Conservation (phyloP, 1,140 invertebrate species). For the Dendrolimus kikuchii region DNA sequence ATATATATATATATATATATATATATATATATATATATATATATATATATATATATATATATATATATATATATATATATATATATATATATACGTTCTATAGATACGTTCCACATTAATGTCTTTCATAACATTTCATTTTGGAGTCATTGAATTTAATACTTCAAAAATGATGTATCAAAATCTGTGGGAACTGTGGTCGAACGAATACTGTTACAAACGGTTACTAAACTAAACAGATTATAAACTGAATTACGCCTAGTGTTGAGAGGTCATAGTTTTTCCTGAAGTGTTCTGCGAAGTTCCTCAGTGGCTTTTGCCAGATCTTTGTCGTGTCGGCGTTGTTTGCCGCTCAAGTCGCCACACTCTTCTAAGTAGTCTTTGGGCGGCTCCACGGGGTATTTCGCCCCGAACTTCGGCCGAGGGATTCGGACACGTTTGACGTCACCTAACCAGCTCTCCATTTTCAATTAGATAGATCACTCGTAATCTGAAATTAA, state of each 20-base stretch:
- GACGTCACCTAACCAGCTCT: conserved; percentile 86
- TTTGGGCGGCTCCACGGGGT: conserved; percentile 77
- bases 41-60: too few relatives aligned
- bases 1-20: too few relatives aligned
- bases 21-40: too few relatives aligned
- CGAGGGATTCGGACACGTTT: conserved; percentile 86
- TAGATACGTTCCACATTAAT: too few relatives aligned
- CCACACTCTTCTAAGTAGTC: conserved; percentile 74
- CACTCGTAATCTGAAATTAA: not conserved
- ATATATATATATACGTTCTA: too few relatives aligned
- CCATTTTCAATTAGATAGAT: conserved; percentile 72
- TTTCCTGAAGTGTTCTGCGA: conserved; percentile 80
- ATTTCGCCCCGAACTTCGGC: conserved; percentile 84
- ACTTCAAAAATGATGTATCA: too few relatives aligned
- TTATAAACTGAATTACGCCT: conserved; percentile 27
- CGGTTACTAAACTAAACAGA: conserved; percentile 14
- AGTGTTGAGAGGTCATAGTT: conserved; percentile 73
- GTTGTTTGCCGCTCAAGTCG: conserved; percentile 54
- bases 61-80: too few relatives aligned
- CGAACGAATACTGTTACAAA: too few relatives aligned
- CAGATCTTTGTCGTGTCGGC: conserved; percentile 70
- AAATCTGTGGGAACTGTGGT: too few relatives aligned
- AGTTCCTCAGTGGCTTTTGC: conserved; percentile 82
- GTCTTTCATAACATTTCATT: too few relatives aligned
- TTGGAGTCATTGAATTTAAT: too few relatives aligned